Percentiles rank a stretch among this genome's conserved stretches.
These are phyloP conservation scores for Heteropelma amictum DNA, from an alignment of 2,888 invertebrate genomes.

Conservation along the genomic window DNA sequence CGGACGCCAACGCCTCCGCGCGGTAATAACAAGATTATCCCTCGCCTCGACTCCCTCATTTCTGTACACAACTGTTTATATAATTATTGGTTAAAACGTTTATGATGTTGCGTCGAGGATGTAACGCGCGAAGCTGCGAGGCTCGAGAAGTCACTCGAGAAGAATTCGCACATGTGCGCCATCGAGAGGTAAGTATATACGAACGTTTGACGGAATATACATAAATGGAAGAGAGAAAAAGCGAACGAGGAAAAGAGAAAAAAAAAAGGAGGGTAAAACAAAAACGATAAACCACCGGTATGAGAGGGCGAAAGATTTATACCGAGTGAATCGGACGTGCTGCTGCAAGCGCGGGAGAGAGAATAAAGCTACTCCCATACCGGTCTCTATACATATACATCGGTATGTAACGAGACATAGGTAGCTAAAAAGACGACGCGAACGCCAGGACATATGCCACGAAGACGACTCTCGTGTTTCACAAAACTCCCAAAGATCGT, in stretches of 20 bases:
- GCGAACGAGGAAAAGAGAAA: background rate
- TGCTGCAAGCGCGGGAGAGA: conserved; percentile 11
- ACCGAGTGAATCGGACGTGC: conserved; percentile 32
- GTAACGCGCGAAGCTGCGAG: background rate
- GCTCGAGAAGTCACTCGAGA: background rate
- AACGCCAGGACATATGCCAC: conserved; percentile 37
- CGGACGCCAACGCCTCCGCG: conserved; percentile 43
- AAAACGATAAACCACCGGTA: conserved; percentile 25
- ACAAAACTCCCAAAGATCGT: conserved; percentile 55
- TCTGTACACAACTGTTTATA: conserved; percentile 2
- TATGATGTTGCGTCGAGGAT: background rate
- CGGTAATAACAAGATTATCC: conserved; percentile 42
- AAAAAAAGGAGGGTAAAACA: background rate
- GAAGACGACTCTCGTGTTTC: conserved; percentile 53
- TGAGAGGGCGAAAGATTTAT: conserved; percentile 48
- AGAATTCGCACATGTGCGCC: no score
- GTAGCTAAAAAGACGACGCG: conserved; percentile 1
- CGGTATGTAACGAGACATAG: background rate
- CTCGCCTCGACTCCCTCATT: background rate
- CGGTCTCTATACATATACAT: background rate
- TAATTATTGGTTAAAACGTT: conserved; percentile 40
- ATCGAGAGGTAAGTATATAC: no score
- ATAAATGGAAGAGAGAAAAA: background rate
- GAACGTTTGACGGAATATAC: no score
- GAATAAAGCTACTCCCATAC: conserved; percentile 1